phyloP scores from a whole-genome alignment of 1,140 invertebrate genomes.

The Diorhabda carinulata region DNA sequence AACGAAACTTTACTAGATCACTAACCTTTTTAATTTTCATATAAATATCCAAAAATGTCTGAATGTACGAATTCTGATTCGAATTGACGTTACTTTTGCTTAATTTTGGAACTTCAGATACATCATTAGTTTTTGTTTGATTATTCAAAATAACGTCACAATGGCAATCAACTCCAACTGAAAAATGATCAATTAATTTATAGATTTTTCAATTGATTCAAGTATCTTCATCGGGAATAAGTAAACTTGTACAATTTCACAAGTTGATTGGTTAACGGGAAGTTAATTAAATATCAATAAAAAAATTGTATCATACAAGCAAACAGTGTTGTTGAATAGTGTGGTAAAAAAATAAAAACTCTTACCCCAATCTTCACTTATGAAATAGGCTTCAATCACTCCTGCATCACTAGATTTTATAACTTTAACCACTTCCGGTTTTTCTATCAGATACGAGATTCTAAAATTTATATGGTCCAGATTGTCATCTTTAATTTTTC shows the following conservation, averaged over 20 bases:
- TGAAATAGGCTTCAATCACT: slow-evolving; percentile 33
- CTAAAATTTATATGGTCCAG: slow-evolving; percentile 21
- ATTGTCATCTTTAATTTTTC: too few species aligned
- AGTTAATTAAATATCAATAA: too few species aligned
- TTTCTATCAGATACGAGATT: slow-evolving; percentile 36
- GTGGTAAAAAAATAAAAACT: background rate
- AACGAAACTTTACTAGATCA: too few species aligned
- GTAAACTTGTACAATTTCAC: too few species aligned
- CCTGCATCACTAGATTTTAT: slow-evolving; percentile 20
- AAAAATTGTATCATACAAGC: too few species aligned
- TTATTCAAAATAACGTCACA: slow-evolving; percentile 14
- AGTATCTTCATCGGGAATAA: too few species aligned
- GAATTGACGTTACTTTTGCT: too few species aligned
- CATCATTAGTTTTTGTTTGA: slow-evolving; percentile 1
- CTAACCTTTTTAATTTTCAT: slow-evolving; percentile 22
- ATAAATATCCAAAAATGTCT: slow-evolving; percentile 30
- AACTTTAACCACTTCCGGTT: slow-evolving; percentile 21
- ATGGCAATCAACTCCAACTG: slow-evolving; percentile 31
- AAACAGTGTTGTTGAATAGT: too few species aligned
- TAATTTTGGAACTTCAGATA: background rate
- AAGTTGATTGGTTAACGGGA: too few species aligned
- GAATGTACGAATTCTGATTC: slow-evolving; percentile 14
- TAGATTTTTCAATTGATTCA: too few species aligned
- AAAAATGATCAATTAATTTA: background rate
- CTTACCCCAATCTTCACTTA: slow-evolving; percentile 41